Evolutionary conservation across 2,888 invertebrate genomes (phyloP).

Genomic region (Rhingia rostrata): DNA sequence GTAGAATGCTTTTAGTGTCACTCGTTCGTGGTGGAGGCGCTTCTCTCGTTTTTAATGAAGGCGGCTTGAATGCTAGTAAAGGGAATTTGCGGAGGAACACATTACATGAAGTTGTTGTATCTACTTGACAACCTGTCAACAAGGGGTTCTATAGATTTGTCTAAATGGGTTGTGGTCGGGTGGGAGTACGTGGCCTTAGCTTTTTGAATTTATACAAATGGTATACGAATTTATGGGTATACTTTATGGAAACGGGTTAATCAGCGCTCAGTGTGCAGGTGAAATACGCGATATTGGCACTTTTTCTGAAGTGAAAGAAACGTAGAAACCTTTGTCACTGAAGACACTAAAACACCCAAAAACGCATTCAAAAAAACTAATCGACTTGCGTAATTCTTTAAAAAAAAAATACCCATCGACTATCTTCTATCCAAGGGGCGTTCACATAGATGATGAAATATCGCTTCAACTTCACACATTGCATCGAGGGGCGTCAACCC

Average conservation of each 20-base stretch:
- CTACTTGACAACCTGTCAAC: background rate
- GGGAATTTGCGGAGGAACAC: background rate
- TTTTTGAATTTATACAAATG: background rate
- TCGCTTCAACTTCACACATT: conserved; percentile 30
- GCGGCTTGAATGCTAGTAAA: background rate
- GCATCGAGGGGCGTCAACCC: conserved; percentile 53
- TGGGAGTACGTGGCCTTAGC: background rate
- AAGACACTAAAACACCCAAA: background rate
- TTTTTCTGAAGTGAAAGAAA: background rate
- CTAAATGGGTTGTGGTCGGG: background rate
- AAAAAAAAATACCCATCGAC: conserved; percentile 5
- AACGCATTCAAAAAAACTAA: conserved; percentile 9
- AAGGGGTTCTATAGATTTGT: background rate
- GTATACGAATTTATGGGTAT: too few relatives aligned
- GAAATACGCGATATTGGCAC: too few relatives aligned
- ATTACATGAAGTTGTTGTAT: too few relatives aligned
- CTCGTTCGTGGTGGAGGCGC: conserved; percentile 2
- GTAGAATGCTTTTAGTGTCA: conserved; percentile 58
- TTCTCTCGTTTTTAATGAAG: conserved; percentile 4
- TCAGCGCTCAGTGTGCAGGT: background rate
- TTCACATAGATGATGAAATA: conserved; percentile 41
- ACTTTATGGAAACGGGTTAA: background rate
- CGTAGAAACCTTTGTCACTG: background rate
- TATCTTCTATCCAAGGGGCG: conserved; percentile 32
- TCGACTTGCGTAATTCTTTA: conserved; percentile 24